Evolutionary conservation across 30 jellyfish, hydroid and myxozoan genomes (phyloP), one percentile per base, ranked within the genome.

Genomic region (Aurelia sp.): DNA sequence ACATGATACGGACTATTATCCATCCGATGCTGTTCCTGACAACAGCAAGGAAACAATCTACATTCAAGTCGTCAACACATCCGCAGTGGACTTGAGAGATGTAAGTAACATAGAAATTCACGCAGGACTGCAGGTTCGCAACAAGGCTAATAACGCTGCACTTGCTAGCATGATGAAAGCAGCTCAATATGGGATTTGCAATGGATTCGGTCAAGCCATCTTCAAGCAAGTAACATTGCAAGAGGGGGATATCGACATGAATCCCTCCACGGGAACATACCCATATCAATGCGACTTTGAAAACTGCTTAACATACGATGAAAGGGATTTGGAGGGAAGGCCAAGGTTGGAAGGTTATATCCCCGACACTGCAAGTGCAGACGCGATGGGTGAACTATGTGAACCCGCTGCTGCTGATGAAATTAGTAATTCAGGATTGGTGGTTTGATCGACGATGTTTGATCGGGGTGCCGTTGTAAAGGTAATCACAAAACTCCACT

Each of bases 241-340:
- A 13, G 76, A 65, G 76, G 76, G 76, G 4, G 76, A 65, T 13
- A 65, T 6, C 2, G 76, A 65, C 0, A 65, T 65, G 76, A 65
- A 65, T 13, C 9, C 18, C 5, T 65, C 76, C 5, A 65, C 76
- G 4, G 76, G 76, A 11, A 65, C 76, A 4, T 65, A 65, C 4
- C 76, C 76, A 4, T 65, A 65, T 20, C 76, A 65, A 20, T 40
- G 35, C n/a, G 76, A 65, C 6, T 65, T 65, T 21, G 76, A 65
- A 10, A 65, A 65, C 15, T 5, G 18, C 9, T 13, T 65, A 0
- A 65, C 35, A 4, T 65, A 65, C 10, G 76, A 21, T 21, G 44
- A 65, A 16, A 65, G 20, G 18, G 76, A 65, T 21, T 21, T 21
- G 15, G 76, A 65, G 35, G 76, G 76, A 10, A 65, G 76, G 21